Evolutionary conservation across 2,888 invertebrate species (phyloP).

Genomic region (Catocala sponsa): DNA sequence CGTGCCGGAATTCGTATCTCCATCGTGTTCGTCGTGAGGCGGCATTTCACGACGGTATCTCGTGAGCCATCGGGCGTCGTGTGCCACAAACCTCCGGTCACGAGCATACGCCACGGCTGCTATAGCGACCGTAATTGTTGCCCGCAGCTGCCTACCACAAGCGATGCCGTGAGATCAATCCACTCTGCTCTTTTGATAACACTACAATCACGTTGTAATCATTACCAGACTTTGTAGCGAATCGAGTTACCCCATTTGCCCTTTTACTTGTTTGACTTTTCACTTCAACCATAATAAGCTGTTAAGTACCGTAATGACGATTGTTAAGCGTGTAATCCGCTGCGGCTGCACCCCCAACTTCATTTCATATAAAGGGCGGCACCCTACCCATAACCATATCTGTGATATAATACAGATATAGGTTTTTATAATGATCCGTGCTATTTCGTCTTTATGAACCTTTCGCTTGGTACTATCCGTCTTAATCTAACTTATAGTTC

Average conservation of each 20-base stretch:
- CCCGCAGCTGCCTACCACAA: constrained; percentile 77
- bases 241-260: constrained; percentile 28
- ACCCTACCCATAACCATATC: constrained; percentile 69
- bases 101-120: constrained; percentile 81
- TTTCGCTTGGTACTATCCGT: constrained; percentile 54
- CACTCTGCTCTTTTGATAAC: constrained; percentile 53
- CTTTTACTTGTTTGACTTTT: constrained; percentile 70
- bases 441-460: constrained; percentile 53
- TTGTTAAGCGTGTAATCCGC: constrained; percentile 78
- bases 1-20: constrained; percentile 76
- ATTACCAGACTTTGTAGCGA: constrained; percentile 17
- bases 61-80: constrained; percentile 74
- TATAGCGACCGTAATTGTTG: constrained; percentile 80
- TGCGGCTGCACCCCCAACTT: constrained; percentile 68
- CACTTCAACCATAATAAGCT: constrained; percentile 74
- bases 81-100: constrained; percentile 82
- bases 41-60: constrained; percentile 85
- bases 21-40: constrained; percentile 80
- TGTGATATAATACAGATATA: constrained; percentile 49
- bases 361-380: constrained; percentile 59
- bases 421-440: constrained; percentile 40
- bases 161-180: constrained; percentile 75
- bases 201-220: constrained; percentile 33
- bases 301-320: constrained; percentile 75
- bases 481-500: constrained; percentile 55